Percentiles rank a stretch among this genome's conserved stretches.
These are phyloP conservation scores for Subacronicta megacephala DNA, from an alignment of 2,888 invertebrate species.

Conservation along the genomic window DNA sequence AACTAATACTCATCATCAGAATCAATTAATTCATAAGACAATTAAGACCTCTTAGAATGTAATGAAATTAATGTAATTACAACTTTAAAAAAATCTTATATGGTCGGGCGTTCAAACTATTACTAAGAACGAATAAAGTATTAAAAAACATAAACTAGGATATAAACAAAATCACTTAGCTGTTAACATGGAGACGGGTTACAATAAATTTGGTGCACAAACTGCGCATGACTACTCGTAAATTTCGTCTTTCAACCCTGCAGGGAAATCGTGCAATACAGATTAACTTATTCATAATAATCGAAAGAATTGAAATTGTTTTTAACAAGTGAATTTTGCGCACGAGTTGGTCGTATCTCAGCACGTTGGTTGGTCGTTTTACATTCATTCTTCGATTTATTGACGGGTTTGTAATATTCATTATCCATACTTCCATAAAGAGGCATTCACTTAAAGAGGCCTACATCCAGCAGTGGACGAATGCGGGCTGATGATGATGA, in stretches of 20 bases:
- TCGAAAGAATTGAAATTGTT: slow-evolving; percentile 68
- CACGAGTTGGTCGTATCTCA: slow-evolving; percentile 56
- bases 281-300: slow-evolving; percentile 70
- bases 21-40: too few relatives aligned
- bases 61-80: too few relatives aligned
- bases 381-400: slow-evolving; percentile 60
- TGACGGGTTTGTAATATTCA: slow-evolving; percentile 35
- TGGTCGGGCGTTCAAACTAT: too few relatives aligned
- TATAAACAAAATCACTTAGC: slow-evolving; percentile 35
- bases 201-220: slow-evolving; percentile 75
- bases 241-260: slow-evolving; percentile 75
- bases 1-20: too few relatives aligned
- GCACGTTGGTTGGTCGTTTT: slow-evolving; percentile 43
- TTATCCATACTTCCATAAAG: too few relatives aligned
- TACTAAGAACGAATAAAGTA: neutral
- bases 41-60: too few relatives aligned
- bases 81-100: too few relatives aligned
- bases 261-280: slow-evolving; percentile 75
- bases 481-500: too few relatives aligned
- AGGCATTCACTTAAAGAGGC: too few relatives aligned
- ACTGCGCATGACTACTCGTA: slow-evolving; percentile 73
- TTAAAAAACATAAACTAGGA: slow-evolving; percentile 15
- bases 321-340: slow-evolving; percentile 59
- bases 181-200: slow-evolving; percentile 39
- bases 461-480: too few relatives aligned